Evolutionary conservation across 2,113 vertebrate genomes (phyloP).

Genomic region (Perca schrenkii): DNA sequence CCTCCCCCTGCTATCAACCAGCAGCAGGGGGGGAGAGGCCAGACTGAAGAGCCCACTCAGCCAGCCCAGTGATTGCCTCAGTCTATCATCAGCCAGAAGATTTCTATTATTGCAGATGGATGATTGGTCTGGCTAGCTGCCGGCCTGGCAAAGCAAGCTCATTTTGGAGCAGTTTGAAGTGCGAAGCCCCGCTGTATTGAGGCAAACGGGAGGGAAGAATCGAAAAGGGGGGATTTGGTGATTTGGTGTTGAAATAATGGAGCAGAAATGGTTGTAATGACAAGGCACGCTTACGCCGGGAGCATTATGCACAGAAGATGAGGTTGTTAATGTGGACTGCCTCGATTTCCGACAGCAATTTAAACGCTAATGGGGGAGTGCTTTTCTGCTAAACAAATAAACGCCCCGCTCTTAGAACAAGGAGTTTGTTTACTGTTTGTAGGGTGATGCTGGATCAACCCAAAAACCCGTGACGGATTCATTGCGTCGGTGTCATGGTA

Average conservation of each 20-base stretch:
- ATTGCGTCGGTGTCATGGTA: neutral
- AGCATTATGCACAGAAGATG: slow-evolving; percentile 66
- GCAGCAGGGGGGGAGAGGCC: slow-evolving; percentile 77
- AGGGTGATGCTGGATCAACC: neutral
- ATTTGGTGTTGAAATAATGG: no score
- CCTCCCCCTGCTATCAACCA: slow-evolving; percentile 68
- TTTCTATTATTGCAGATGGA: slow-evolving; percentile 83
- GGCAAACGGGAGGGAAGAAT: slow-evolving; percentile 26
- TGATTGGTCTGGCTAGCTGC: slow-evolving; percentile 81
- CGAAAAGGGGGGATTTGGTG: no score
- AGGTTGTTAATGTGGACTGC: slow-evolving; percentile 71
- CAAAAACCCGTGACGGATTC: slow-evolving; percentile 24
- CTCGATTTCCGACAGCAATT: slow-evolving; percentile 77
- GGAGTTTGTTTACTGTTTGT: slow-evolving; percentile 73
- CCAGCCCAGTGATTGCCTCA: slow-evolving; percentile 79
- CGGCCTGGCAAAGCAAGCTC: slow-evolving; percentile 78
- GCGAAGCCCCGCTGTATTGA: slow-evolving; percentile 56
- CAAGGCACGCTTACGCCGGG: slow-evolving; percentile 43
- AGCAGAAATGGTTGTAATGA: slow-evolving; percentile 76
- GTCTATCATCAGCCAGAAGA: slow-evolving; percentile 81
- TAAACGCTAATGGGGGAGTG: slow-evolving; percentile 68
- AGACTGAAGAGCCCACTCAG: slow-evolving; percentile 80
- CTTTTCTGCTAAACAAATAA: slow-evolving; percentile 74
- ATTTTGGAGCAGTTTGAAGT: slow-evolving; percentile 77
- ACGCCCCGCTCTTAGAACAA: slow-evolving; percentile 52